Base-by-base conservation (phyloP, 2,888 invertebrate genomes). In the Drosophila rellima region DNA sequence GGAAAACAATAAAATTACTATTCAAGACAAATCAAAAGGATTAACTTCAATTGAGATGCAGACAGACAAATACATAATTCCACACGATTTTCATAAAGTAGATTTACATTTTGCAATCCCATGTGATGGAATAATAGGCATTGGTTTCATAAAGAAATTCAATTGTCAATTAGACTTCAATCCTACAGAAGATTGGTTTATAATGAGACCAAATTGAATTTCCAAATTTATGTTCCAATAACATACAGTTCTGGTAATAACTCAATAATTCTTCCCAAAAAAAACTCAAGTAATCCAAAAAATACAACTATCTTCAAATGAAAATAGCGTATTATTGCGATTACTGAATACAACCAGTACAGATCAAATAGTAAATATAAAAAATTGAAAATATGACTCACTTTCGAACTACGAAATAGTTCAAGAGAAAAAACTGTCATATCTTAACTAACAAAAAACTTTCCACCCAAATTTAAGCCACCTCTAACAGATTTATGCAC, bases 271-370 rank as follows among this genome's bases (percentile, higher is more conserved):
- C 39, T 2, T 39, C 8, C 48, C 42, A 33, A 33, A 40, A 48
- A 48, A 48, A 63, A 55, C 48, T 10, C 48, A 63, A 56, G 47
- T 40, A 4, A 15, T 48, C 17, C 18, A 54, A 31, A 50, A 50
- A 33, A 37, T 50, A 4, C 3, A 20, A 8, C 5, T 50, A 37
- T 18, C 13, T n/a, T 35, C 35, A 18, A 2, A n/a, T n/a, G 52
- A 40, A 40, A 40, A 52, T 17, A 29, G 15, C 40, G 29, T 40
- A 52, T 2, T 39, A 15, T 29, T 45, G 8, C 45, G 31, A 31
- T 4, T 48, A 11, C 31, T 33, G 1, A 33, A 48, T 18, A 48
- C 31, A 11, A n/a, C n/a, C 47, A 29, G 7, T 45, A 45, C 11
- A 2, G 20, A 50, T 7, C 50, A 50, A 37, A 0, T 37, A 23